Base-by-base conservation (phyloP, 1,140 invertebrate genomes). In the Tetraneura akinire region DNA sequence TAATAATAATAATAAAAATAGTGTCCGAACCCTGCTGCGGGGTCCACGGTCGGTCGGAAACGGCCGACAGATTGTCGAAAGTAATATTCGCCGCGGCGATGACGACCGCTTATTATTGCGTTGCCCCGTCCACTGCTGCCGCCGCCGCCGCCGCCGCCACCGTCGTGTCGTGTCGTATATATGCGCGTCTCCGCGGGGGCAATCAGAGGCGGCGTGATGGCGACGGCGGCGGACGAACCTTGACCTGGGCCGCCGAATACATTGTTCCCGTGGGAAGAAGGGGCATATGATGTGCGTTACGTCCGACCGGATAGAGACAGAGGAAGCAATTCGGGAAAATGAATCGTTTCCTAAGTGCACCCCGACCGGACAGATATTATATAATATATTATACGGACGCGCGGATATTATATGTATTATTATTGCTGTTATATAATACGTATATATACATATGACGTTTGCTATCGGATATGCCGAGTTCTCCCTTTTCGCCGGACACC, bases 271-370 rank as follows among this genome's bases (percentile, higher is more conserved):
- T 78, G 74, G 74, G 74, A 78, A 78, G 74, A 78, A 37, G 55
- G 74, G 55, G 74, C 55, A 62, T 78, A 60, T 62, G 74, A 45
- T 47, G 74, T 47, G 74, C 74, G 73, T 62, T 45, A 62, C 55
- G 74, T 60, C 74, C 55, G 55, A 78, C 74, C 74, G 74, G 74
- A 78, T 45, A 47, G 37, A 62, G 21, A 47, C 55, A n/a, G 74
- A 78, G 74, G 74, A 78, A 78, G 74, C 55, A 78, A 78, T 78
- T 62, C 74, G 74, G 55, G 74, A 78, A 78, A 78, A 78, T 78
- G 74, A 78, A 78, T 78, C 74, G 74, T 78, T 78, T 62, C 74
- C 74, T 62, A 78, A 78, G 74, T 78, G 74, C 74, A 78, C 68
- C 45, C 55, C 74, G 55, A 60, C 74, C 53, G 74, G 74, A 78